Percentiles rank a stretch among this genome's conserved stretches.
phyloP scores from a whole-genome alignment of 2,113 vertebrate species.

The Xyliphius kryptos region DNA sequence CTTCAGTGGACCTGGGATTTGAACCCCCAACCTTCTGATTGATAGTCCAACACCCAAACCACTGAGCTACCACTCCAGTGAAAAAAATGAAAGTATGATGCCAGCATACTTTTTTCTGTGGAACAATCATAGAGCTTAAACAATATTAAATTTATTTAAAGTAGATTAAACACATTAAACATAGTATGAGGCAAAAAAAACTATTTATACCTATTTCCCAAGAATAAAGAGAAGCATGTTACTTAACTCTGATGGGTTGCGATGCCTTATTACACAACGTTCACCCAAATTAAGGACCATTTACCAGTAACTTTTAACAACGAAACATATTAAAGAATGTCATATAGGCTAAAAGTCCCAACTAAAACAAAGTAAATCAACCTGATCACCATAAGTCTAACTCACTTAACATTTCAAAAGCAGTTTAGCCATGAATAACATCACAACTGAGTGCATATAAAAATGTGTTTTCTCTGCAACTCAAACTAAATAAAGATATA shows the following conservation, averaged over 20 bases:
- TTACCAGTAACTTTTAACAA: background rate
- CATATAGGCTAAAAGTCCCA: too few species aligned
- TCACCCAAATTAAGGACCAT: background rate
- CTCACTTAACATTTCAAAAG: background rate
- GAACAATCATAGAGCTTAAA: too few species aligned
- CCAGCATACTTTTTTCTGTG: too few species aligned
- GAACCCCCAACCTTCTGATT: too few species aligned
- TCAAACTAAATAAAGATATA: constrained; percentile 2
- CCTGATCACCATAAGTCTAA: too few species aligned
- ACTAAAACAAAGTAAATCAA: too few species aligned
- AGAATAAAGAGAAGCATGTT: constrained; percentile 1
- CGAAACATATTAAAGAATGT: background rate
- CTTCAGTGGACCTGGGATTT: too few species aligned
- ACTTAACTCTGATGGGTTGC: background rate
- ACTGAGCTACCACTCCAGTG: too few species aligned
- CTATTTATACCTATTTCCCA: constrained; percentile 1
- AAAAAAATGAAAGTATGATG: too few species aligned
- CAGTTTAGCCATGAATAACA: background rate
- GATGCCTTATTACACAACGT: background rate
- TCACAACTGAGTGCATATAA: background rate
- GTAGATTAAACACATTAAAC: too few species aligned
- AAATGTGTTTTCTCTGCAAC: background rate
- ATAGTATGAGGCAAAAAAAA: background rate
- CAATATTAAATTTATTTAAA: constrained; percentile 5
- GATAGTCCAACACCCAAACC: too few species aligned